Conservation (phyloP, 2,797 vertebrate genomes). For the Myiotriccus ornatus region DNA sequence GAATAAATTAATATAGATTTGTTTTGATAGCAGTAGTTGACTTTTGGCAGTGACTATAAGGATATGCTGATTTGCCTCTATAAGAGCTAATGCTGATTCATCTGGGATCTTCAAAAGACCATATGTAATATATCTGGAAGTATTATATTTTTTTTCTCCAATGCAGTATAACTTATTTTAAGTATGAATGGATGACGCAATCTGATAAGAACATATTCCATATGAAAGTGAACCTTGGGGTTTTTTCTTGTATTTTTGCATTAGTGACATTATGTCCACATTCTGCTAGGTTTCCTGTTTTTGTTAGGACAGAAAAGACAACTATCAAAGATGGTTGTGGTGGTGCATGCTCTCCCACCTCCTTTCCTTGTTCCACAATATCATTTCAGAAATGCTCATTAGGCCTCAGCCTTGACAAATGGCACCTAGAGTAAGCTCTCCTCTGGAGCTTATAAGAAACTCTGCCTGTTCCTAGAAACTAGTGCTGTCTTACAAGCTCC, state of each 20-base stretch:
- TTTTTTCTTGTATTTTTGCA: neutral
- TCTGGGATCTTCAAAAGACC: neutral
- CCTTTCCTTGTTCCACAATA: neutral
- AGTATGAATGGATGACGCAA: neutral
- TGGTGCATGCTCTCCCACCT: too few relatives aligned
- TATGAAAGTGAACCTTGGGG: neutral
- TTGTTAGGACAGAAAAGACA: neutral
- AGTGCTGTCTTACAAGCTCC: neutral
- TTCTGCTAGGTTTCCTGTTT: neutral
- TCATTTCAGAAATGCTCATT: neutral
- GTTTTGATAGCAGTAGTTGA: neutral
- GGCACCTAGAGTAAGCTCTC: neutral
- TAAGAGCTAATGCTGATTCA: neutral
- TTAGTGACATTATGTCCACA: neutral
- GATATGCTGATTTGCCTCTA: neutral
- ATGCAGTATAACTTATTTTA: neutral
- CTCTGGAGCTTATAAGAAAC: neutral
- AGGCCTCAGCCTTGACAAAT: neutral
- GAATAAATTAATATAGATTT: slow-evolving; percentile 44
- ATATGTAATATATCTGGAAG: neutral
- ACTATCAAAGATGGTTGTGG: neutral
- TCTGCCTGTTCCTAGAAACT: neutral
- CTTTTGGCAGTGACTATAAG: neutral
- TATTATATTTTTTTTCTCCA: neutral
- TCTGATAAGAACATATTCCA: neutral